Base-by-base conservation (phyloP, 2,113 vertebrate genomes). In the Corythaeola cristata region DNA sequence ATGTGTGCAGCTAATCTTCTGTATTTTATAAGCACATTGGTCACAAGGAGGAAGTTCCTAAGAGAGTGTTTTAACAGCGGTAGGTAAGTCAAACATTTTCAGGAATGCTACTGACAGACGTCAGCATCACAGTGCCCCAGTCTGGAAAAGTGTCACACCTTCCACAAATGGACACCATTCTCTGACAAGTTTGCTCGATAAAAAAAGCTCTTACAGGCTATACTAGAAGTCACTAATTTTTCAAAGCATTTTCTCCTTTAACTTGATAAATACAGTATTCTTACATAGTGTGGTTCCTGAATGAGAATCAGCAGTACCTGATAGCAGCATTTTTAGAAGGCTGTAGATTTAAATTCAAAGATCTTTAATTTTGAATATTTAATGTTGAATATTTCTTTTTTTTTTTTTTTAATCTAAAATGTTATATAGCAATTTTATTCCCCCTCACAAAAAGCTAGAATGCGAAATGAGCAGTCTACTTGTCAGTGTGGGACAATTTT, bases 331-430 rank as follows among this genome's bases (percentile, higher is more conserved):
- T 95, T 95, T 93, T 88, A 82, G 90, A 96, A 95, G 30, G 7
- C 76, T 88, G 85, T 53, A 88, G 72, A 80, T 96, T 95, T 96
- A 68, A 97, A 90, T 81, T 89, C 23, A 15, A 93, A 59, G 85
- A 97, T 81, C 37, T 86, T 93, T 82, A 92, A 77, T 90, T 35
- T 18, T 85, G 68, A 95, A 96, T 96, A 85, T 92, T 96, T 95
- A 91, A 96, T 96, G 52, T 6, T 63, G 67, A 83, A 82, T 92
- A 90, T 89, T 96, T 87, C 4, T 92, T 96, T 96, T 89, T 96
- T 78, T n/a, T n/a, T n/a, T n/a, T n/a, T n/a, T n/a, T 66, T 66
- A 93, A 93, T 96, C 30, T 83, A 91, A 82, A 96, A 85, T 94
- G 39, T 83, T 96, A 91, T 88, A 85, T 86, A 44, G 63, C 84